Conservation (phyloP, 1,140 invertebrate genomes). For the Phocides pigmalion region DNA sequence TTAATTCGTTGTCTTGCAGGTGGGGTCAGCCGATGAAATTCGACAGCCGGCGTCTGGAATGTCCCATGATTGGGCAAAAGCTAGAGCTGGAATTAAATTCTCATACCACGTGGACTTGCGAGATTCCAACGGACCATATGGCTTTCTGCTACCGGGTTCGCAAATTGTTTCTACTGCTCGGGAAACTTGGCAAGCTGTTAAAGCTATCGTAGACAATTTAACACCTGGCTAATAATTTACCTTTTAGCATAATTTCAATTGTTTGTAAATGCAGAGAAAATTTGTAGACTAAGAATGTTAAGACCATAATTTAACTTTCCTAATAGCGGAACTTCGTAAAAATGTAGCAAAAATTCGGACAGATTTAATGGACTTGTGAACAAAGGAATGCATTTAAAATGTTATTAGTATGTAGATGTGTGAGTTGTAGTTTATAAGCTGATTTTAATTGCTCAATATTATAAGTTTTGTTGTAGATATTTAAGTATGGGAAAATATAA, state of each 20-base stretch:
- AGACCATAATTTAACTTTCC: conserved; percentile 5
- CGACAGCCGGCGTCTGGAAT: conserved; percentile 85
- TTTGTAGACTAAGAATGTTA: conserved; percentile 15
- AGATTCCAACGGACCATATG: conserved; percentile 88
- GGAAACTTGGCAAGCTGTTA: conserved; percentile 93
- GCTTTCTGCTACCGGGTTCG: conserved; percentile 90
- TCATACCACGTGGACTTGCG: conserved; percentile 92
- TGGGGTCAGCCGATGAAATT: conserved; percentile 81
- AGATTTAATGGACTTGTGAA: background rate
- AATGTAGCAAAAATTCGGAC: background rate
- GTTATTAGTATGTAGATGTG: conserved; percentile 23
- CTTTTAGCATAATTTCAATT: background rate
- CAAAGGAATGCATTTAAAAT: conserved; percentile 38
- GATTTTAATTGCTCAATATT: conserved; percentile 18
- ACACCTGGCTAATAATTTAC: conserved; percentile 37
- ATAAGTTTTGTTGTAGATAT: conserved; percentile 2
- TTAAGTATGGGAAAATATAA: conserved; percentile 1
- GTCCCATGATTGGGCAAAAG: conserved; percentile 90
- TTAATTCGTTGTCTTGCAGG: conserved; percentile 45
- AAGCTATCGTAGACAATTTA: conserved; percentile 86
- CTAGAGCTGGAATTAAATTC: conserved; percentile 87
- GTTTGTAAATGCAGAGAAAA: background rate
- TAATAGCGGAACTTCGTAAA: background rate
- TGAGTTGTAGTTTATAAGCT: conserved; percentile 14
- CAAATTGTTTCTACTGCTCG: conserved; percentile 90